A percentile compares a stretch with the other conserved stretches of the same genome.
Evolutionary conservation across 2,888 invertebrate species (phyloP).

Genomic region (Smittia aterrima): DNA sequence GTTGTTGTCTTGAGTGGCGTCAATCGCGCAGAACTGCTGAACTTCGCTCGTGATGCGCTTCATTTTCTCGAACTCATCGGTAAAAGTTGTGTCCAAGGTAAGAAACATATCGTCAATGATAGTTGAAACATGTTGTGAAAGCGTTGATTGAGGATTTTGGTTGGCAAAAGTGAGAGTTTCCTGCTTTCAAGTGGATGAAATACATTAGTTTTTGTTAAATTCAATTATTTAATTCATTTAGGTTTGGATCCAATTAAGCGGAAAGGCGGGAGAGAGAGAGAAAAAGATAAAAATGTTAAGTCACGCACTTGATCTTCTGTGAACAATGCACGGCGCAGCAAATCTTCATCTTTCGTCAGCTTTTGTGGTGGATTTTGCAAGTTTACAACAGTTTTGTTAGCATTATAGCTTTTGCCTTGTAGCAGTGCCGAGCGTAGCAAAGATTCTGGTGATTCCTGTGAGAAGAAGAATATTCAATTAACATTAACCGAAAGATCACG

Average conservation of each 20-base stretch:
- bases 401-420: constrained; percentile 72
- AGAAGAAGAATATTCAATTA: not conserved
- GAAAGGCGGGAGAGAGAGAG: too few relatives aligned
- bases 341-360: constrained; percentile 60
- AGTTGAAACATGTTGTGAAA: constrained; percentile 45
- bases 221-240: constrained; percentile 28
- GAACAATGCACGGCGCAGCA: constrained; percentile 59
- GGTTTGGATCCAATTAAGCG: not conserved
- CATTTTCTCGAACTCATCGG: constrained; percentile 80
- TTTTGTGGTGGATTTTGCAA: constrained; percentile 51
- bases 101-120: constrained; percentile 55
- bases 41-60: constrained; percentile 81
- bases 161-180: constrained; percentile 51
- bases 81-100: constrained; percentile 55
- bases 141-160: constrained; percentile 43
- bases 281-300: not conserved
- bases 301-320: constrained; percentile 51
- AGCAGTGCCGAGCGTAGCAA: constrained; percentile 72
- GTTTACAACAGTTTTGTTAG: constrained; percentile 52
- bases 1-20: constrained; percentile 46
- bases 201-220: constrained; percentile 20
- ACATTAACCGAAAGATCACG: not conserved
- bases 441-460: constrained; percentile 62
- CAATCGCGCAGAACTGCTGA: constrained; percentile 63
- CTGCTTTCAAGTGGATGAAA: constrained; percentile 43